Percentiles rank a stretch among this genome's conserved stretches.
Conservation (phyloP, 2,113 vertebrate genomes). For the Nibea coibor region DNA sequence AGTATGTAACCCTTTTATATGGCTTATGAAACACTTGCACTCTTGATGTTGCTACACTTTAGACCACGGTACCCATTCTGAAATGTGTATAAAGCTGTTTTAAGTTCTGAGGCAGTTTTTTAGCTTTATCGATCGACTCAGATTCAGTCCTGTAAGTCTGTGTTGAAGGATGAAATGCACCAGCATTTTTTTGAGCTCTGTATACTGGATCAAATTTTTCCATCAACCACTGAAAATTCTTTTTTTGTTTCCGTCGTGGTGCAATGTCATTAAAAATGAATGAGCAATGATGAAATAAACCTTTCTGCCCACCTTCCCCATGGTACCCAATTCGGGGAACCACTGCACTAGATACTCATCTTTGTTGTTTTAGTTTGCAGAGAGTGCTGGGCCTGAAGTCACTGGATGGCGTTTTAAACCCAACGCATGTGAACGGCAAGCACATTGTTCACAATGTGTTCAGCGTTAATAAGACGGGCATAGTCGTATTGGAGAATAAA, state of each 20-base stretch:
- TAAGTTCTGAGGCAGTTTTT: neutral
- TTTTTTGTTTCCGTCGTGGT: too few species aligned
- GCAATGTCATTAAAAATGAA: neutral
- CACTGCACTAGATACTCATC: neutral
- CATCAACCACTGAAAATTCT: neutral
- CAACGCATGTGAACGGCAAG: conserved; percentile 64
- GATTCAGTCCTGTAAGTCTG: neutral
- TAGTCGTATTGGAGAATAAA: conserved; percentile 77
- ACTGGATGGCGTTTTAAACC: conserved; percentile 72
- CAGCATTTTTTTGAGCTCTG: neutral
- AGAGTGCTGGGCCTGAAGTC: conserved; percentile 68
- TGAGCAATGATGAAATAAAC: neutral
- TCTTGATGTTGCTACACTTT: neutral
- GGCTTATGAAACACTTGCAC: neutral
- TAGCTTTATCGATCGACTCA: neutral
- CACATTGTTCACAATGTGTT: conserved; percentile 78
- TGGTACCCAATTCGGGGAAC: neutral
- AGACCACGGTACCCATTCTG: neutral
- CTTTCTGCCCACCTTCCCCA: neutral
- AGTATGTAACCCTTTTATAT: conserved; percentile 56
- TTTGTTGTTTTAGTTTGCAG: conserved; percentile 68
- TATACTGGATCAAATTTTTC: neutral
- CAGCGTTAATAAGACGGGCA: conserved; percentile 74
- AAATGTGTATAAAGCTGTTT: neutral
- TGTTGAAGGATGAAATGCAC: neutral